phyloP scores from a whole-genome alignment of 2,113 vertebrate genomes.

The Addax nasomaculatus region DNA sequence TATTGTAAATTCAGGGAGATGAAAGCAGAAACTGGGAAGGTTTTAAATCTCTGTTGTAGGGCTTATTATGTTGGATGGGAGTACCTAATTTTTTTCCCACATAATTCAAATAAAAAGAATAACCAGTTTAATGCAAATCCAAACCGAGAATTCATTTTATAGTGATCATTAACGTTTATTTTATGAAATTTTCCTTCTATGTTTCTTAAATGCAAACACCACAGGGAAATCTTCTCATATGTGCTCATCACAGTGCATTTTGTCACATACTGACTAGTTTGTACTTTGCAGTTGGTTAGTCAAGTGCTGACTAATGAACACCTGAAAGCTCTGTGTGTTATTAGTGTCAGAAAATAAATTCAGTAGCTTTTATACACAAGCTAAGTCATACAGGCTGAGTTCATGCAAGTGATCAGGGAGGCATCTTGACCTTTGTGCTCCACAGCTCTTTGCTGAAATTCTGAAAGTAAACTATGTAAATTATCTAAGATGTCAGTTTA shows the following conservation, averaged over 20 bases:
- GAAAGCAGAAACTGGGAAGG: slow-evolving; percentile 15
- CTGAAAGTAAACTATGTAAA: slow-evolving; percentile 38
- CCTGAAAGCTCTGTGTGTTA: slow-evolving; percentile 8
- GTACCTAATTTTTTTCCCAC: not conserved
- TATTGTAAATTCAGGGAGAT: not conserved
- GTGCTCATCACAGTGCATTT: not conserved
- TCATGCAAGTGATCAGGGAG: not conserved
- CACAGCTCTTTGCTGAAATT: not conserved
- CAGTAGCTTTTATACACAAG: not conserved
- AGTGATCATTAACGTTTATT: slow-evolving; percentile 27
- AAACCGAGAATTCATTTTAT: slow-evolving; percentile 9
- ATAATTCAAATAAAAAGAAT: slow-evolving; percentile 31
- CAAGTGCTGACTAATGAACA: slow-evolving; percentile 13
- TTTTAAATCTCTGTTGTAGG: slow-evolving; percentile 29
- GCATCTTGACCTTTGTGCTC: slow-evolving; percentile 41
- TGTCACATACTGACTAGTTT: slow-evolving; percentile 19
- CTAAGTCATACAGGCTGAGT: not conserved
- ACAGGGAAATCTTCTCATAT: not conserved
- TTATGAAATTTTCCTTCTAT: not conserved
- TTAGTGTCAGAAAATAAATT: slow-evolving; percentile 25
- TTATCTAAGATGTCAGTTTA: not conserved
- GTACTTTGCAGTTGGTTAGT: not conserved
- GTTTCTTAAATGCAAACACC: not conserved
- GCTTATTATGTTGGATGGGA: slow-evolving; percentile 21
- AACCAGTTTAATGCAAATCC: slow-evolving; percentile 16